Evolutionary conservation across 2,113 vertebrate genomes (phyloP).

Genomic region (Poeciliopsis turrubarensis): DNA sequence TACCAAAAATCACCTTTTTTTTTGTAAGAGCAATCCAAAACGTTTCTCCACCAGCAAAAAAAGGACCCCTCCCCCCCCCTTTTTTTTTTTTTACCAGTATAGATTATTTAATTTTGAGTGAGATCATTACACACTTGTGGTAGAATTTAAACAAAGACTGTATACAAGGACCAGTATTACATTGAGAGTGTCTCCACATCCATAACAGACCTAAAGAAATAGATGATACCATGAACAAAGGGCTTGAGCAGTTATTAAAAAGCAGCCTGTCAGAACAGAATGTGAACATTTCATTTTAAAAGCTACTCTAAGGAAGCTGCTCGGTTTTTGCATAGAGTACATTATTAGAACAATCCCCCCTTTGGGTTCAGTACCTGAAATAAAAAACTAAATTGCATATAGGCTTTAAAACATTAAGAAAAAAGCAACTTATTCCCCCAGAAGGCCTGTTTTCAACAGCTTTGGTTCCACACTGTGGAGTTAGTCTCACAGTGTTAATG

Average conservation of each 20-base stretch:
- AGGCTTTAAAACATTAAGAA: constrained; percentile 18
- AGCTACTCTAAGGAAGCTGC: neutral
- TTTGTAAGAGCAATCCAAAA: neutral
- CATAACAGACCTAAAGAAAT: constrained; percentile 26
- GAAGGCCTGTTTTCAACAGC: neutral
- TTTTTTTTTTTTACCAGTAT: neutral
- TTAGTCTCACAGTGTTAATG: neutral
- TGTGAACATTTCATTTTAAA: constrained; percentile 14
- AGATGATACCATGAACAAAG: constrained; percentile 1
- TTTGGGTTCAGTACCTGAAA: neutral
- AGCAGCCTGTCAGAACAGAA: constrained; percentile 38
- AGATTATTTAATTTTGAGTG: neutral
- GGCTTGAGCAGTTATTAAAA: constrained; percentile 30
- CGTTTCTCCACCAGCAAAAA: neutral
- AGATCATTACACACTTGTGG: neutral
- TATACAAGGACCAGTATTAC: neutral
- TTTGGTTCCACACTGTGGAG: neutral
- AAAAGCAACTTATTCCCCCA: neutral
- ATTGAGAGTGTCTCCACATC: neutral
- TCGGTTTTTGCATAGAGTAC: neutral
- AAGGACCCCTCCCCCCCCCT: no score
- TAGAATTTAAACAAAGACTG: neutral
- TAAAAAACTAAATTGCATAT: neutral
- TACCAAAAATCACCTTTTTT: no score
- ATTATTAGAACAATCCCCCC: neutral